Evolutionary conservation across 2,888 invertebrate genomes (phyloP), one percentile per base, ranked within the genome.

Genomic region (Elmis aenea): DNA sequence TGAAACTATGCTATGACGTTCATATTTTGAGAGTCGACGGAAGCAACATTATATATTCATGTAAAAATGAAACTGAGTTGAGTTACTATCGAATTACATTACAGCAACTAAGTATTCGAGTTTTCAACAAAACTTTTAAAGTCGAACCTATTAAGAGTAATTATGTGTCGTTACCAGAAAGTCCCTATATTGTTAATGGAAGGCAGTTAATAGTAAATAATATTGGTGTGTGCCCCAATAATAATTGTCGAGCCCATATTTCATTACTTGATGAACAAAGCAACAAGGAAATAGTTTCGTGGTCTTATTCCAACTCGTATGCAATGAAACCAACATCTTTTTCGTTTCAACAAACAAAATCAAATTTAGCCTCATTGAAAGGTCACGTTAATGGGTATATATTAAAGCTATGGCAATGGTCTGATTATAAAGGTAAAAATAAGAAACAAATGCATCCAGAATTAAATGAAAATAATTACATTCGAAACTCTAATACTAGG

Each of bases 401-500:
- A 10, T 67, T 88, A 51, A 88, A 88, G 70, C 81, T 86, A 65
- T 88, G 88, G 87, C 81, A 84, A 57, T 88, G 85, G 85, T 75
- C 74, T 45, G 72, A 71, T 24, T 41, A 42, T 6, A 47, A 29
- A 1, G 15, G 11, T 2, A 42, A 33, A 22, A 32, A 36, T 16
- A 24, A 22, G 5, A 16, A 12, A 5, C 20, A 16, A n/a, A n/a
- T n/a, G n/a, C n/a, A n/a, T n/a, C n/a, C n/a, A n/a, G n/a, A n/a
- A n/a, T n/a, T n/a, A n/a, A n/a, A n/a, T 18, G 8, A 18, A 18
- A 8, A 18, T 18, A 18, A 18, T 18, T 18, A 6, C 1, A 16
- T 25, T 3, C 27, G 20, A n/a, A 33, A 33, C n/a, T 29, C 32
- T n/a, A 39, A 24, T 15, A 22, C 34, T 20, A 11, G 20, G 6